Conservation (phyloP, 2,888 invertebrate genomes). For the Cistogaster globosa region DNA sequence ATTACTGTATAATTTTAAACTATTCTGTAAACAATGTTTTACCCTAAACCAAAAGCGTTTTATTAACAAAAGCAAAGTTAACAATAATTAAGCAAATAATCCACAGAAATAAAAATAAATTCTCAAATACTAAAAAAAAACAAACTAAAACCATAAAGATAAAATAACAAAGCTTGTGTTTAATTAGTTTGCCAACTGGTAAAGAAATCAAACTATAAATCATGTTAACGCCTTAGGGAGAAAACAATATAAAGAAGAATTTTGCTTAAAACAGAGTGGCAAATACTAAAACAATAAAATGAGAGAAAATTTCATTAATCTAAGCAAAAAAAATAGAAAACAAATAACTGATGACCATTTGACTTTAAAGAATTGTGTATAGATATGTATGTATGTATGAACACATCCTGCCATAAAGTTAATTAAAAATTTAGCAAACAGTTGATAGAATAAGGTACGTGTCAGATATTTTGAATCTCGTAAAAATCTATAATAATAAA, state of each 20-base stretch:
- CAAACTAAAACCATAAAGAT: neutral
- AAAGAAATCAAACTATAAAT: constrained; percentile 54
- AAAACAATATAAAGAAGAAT: constrained; percentile 31
- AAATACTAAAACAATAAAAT: constrained; percentile 4
- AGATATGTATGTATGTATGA: too few species aligned
- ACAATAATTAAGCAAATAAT: neutral
- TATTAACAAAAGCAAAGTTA: too few species aligned
- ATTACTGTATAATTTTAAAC: too few species aligned
- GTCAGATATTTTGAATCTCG: too few species aligned
- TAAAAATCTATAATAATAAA: too few species aligned
- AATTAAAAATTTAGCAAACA: too few species aligned
- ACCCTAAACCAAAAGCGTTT: too few species aligned
- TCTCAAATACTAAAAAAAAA: neutral
- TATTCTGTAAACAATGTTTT: too few species aligned
- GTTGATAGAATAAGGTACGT: too few species aligned
- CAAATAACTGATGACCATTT: neutral
- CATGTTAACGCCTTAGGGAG: constrained; percentile 38
- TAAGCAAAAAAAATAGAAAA: neutral
- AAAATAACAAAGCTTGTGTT: constrained; percentile 42
- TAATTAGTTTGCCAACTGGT: constrained; percentile 54
- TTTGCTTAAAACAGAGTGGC: constrained; percentile 22
- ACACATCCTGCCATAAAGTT: too few species aligned
- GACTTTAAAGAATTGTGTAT: neutral
- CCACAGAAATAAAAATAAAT: neutral
- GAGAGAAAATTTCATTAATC: constrained; percentile 16